Evolutionary conservation across 1,140 invertebrate genomes (phyloP), one percentile per base, ranked within the genome.

Genomic region (Macrobrachium nipponense): DNA sequence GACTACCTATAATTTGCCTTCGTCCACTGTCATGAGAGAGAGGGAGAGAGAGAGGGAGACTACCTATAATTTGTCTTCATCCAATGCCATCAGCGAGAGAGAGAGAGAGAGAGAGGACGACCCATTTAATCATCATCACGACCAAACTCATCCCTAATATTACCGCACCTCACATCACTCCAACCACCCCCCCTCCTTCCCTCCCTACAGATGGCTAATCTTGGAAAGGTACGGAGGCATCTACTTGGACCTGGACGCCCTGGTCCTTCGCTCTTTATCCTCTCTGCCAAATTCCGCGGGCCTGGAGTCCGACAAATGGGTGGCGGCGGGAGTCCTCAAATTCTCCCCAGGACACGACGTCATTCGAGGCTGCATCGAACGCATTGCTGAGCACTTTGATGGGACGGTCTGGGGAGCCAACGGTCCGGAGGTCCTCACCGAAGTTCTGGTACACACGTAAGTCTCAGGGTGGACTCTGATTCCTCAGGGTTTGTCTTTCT

Each of bases 221-320:
- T 60, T 90, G 15, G 89, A 88, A 88, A 88, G 89, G 66, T 89
- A 88, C 60, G 90, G 90, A 14, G 90, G 90, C 2, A 82, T 90
- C 4, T 90, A 90, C 60, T 68, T 90, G 14, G 90, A 90, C 62
- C 27, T 89, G 78, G 89, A 90, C 51, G 87, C 89, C 7, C 66
- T 90, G 27, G 84, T 87, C 10, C 23, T 89, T 8, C 85, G 79
- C 18, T 77, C 89, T 7, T 23, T 90, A 20, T 17, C 87, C 0
- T 17, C n/a, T 43, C 64, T 85, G 1, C 76, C 75, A 17, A 88
- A 89, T 77, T 87, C 72, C 73, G 58, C 81, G 0, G 88, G 83
- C 11, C 80, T 70, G 20, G 87, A 89, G 64, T 86, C 84, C 18
- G 72, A 78, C 14, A 51, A 82, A 20, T 76, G 79, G 60, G 87